Percentiles rank a stretch among this genome's conserved stretches.
These are phyloP conservation scores for Pteronura brasiliensis DNA, from an alignment of 2,113 vertebrate species.

Conservation along the genomic window DNA sequence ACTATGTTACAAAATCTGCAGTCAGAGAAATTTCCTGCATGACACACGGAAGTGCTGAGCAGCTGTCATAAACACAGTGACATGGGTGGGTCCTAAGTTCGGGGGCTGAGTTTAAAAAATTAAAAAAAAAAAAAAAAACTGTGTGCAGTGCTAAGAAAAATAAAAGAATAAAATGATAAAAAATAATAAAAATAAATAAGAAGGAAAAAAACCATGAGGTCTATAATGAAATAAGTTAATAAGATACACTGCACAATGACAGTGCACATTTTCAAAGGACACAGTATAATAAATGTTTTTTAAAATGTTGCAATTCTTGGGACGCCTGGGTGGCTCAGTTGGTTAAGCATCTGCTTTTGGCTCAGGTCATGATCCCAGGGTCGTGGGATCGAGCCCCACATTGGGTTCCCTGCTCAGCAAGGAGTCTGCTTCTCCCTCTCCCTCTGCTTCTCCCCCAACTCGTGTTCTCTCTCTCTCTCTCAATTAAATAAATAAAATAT, in stretches of 20 bases:
- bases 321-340: no score
- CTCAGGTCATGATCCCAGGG: no score
- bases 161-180: background rate
- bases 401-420: no score
- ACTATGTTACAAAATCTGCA: background rate
- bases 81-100: background rate
- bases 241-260: background rate
- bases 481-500: no score
- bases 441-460: no score
- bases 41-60: fast-evolving
- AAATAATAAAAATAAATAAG: background rate
- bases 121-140: background rate
- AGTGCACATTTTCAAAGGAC: background rate
- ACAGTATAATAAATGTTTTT: background rate
- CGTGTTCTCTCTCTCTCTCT: no score
- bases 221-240: background rate
- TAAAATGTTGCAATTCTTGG: background rate
- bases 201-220: background rate
- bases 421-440: no score
- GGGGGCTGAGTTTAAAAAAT: background rate
- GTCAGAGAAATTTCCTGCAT: background rate
- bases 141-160: background rate
- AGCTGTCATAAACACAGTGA: background rate
- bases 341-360: no score
- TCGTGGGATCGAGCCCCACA: no score